Conservation (phyloP, 2,113 vertebrate genomes). For the Myrmecophaga tridactyla region DNA sequence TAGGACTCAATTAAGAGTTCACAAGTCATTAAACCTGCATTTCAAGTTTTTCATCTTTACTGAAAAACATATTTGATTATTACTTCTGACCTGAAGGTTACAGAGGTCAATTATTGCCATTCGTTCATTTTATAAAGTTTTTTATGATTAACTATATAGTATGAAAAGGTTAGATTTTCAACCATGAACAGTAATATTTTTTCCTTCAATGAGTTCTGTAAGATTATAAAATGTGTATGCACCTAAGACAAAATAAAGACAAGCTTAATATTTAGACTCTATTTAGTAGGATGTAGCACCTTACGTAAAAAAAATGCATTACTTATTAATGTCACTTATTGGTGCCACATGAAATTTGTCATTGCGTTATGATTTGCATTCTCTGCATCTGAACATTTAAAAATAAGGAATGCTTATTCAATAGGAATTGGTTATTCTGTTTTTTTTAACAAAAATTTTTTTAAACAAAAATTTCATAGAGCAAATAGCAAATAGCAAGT, state of each 20-base stretch:
- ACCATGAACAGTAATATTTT: neutral
- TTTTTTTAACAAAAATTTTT: neutral
- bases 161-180: neutral
- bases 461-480: constrained; percentile 41
- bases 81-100: constrained; percentile 47
- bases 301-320: neutral
- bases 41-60: constrained; percentile 41
- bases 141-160: neutral
- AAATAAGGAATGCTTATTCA: neutral
- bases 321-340: neutral
- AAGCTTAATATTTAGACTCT: neutral
- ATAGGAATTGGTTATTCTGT: too few relatives aligned
- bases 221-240: neutral
- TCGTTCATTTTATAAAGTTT: neutral
- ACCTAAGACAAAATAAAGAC: neutral
- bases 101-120: constrained; percentile 29
- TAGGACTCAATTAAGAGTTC: constrained; percentile 40
- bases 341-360: neutral
- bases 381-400: neutral
- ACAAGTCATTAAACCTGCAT: neutral
- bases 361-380: neutral
- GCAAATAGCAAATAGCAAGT: neutral
- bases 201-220: neutral
- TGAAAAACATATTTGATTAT: constrained; percentile 46
- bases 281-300: too few relatives aligned